Conservation (phyloP, 37 sponge, comb jelly and placozoan species). For the Beroe forskalii region DNA sequence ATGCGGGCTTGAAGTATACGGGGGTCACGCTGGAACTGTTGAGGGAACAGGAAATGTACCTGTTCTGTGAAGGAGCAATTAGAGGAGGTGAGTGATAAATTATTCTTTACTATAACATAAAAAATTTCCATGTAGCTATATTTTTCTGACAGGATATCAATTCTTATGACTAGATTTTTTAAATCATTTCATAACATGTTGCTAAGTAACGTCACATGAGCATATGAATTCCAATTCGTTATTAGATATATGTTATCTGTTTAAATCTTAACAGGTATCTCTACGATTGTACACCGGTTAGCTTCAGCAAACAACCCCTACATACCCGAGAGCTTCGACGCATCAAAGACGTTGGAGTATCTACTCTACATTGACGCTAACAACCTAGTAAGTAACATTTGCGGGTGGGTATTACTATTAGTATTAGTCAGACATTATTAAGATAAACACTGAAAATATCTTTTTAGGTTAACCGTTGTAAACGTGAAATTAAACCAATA, state of each 20-base stretch:
- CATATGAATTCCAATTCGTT: too few species aligned
- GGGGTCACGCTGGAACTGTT: not conserved
- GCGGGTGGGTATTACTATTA: too few species aligned
- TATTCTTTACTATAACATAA: too few species aligned
- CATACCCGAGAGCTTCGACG: not conserved
- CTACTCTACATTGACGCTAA: not conserved
- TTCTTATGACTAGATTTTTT: too few species aligned
- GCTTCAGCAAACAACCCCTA: constrained; percentile 5
- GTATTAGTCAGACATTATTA: too few species aligned
- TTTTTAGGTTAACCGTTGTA: too few species aligned
- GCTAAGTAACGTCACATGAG: too few species aligned
- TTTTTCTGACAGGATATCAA: too few species aligned
- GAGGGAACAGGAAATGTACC: constrained; percentile 23
- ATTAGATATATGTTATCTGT: not conserved
- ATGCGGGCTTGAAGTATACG: constrained; percentile 46
- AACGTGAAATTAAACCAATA: too few species aligned
- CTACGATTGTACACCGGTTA: not conserved
- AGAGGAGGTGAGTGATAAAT: constrained; percentile 54
- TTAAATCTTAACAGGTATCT: not conserved
- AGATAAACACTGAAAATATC: too few species aligned
- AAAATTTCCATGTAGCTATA: too few species aligned
- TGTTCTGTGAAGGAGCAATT: not conserved
- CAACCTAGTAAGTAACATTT: constrained; percentile 2
- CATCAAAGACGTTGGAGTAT: not conserved
- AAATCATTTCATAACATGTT: too few species aligned